Conservation (phyloP, 1,140 invertebrate species). For the Eulimnadia texana region DNA sequence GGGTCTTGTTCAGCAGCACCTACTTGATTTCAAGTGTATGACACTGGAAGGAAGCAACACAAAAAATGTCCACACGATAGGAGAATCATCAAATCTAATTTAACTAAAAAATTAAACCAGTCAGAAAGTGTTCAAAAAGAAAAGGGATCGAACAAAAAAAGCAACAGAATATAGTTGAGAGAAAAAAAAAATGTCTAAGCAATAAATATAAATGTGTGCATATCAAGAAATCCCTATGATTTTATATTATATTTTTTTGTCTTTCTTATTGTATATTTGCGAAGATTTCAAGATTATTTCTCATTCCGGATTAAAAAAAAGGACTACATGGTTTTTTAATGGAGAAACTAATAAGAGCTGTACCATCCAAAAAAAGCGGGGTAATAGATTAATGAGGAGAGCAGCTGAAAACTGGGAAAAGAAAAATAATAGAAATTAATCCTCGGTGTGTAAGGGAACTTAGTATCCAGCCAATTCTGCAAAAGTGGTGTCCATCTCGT, state of each 20-base stretch:
- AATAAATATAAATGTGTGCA: not conserved
- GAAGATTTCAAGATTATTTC: too few species aligned
- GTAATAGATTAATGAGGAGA: not conserved
- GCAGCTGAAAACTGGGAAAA: not conserved
- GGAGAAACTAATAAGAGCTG: not conserved
- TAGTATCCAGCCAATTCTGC: conserved; percentile 85
- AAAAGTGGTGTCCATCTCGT: conserved; percentile 91
- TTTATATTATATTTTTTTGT: not conserved
- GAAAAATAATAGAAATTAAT: too few species aligned
- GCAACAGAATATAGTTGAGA: not conserved
- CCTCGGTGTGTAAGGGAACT: not conserved
- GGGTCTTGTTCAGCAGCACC: too few species aligned
- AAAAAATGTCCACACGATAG: not conserved
- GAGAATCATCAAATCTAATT: too few species aligned
- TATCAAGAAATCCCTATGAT: not conserved
- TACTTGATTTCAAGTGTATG: too few species aligned
- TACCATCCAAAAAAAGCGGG: not conserved
- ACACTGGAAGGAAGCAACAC: not conserved
- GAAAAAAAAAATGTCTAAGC: not conserved
- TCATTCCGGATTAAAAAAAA: not conserved
- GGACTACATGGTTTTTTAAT: not conserved
- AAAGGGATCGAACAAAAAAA: not conserved
- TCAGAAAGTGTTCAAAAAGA: not conserved
- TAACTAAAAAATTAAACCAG: too few species aligned
- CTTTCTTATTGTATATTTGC: not conserved